phyloP scores from a whole-genome alignment of 2,113 vertebrate species.

The Thomomys bottae region DNA sequence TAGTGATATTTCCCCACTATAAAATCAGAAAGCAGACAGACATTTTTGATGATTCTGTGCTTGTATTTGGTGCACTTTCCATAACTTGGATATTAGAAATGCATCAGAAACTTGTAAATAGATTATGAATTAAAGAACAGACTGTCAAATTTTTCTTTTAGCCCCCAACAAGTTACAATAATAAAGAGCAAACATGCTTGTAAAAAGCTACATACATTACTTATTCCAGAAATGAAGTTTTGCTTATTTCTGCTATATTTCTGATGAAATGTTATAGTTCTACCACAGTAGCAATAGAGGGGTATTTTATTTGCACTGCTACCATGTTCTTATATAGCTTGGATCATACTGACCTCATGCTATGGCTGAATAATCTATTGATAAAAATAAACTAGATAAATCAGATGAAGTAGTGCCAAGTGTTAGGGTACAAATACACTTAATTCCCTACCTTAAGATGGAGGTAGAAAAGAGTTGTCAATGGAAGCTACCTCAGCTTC shows the following conservation, averaged over 20 bases:
- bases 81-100: slow-evolving; percentile 27
- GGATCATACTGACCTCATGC: not conserved
- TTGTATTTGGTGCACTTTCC: slow-evolving; percentile 56
- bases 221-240: not conserved
- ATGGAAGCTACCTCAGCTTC: not conserved
- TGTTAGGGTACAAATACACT: not conserved
- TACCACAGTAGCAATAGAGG: not conserved
- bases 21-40: slow-evolving; percentile 66
- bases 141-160: slow-evolving; percentile 40
- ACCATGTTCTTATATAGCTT: not conserved
- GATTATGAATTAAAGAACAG: slow-evolving; percentile 45
- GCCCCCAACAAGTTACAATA: not conserved
- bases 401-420: not conserved
- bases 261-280: not conserved
- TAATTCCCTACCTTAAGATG: not conserved
- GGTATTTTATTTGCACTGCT: not conserved
- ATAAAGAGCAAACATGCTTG: not conserved
- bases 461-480: not conserved
- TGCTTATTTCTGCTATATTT: not conserved
- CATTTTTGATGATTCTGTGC: slow-evolving; percentile 54
- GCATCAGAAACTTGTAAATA: slow-evolving; percentile 32
- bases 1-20: slow-evolving; percentile 64
- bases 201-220: not conserved
- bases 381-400: not conserved
- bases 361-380: not conserved